phyloP scores from a whole-genome alignment of 2,113 vertebrate genomes.

The Gymnobelideus leadbeateri region DNA sequence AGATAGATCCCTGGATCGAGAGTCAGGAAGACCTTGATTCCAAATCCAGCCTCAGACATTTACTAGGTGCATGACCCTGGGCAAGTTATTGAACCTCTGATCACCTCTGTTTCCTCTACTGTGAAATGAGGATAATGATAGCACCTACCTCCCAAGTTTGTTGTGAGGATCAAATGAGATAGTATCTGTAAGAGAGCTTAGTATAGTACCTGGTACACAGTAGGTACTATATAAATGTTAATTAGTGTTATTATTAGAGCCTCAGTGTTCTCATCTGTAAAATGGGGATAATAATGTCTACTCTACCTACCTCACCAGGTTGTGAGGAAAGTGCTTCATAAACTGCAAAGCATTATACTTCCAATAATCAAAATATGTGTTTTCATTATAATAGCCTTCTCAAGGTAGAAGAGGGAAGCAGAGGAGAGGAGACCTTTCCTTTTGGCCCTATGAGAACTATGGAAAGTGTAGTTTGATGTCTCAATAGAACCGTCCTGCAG shows the following conservation, averaged over 20 bases:
- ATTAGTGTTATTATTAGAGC: too few species aligned
- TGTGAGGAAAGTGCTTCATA: not conserved
- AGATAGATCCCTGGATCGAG: not conserved
- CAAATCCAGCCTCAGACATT: not conserved
- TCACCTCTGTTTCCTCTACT: not conserved
- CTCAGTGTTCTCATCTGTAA: not conserved
- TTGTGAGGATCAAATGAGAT: not conserved
- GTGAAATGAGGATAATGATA: too few species aligned
- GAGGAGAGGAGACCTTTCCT: not conserved
- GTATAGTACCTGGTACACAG: too few species aligned
- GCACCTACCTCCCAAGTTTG: not conserved
- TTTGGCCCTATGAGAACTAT: not conserved
- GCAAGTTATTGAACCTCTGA: not conserved
- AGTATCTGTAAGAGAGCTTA: too few species aligned
- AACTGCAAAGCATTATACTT: not conserved
- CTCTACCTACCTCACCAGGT: not conserved
- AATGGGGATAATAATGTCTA: too few species aligned
- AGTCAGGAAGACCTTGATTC: too few species aligned
- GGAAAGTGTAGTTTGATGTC: not conserved
- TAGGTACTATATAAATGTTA: too few species aligned
- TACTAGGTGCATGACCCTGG: not conserved
- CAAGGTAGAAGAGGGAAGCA: not conserved
- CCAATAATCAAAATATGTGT: not conserved
- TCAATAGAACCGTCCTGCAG: not conserved
- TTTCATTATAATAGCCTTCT: not conserved